These are phyloP conservation scores for Sebastes minor DNA, from an alignment of 2,797 vertebrate species.

Conservation along the genomic window DNA sequence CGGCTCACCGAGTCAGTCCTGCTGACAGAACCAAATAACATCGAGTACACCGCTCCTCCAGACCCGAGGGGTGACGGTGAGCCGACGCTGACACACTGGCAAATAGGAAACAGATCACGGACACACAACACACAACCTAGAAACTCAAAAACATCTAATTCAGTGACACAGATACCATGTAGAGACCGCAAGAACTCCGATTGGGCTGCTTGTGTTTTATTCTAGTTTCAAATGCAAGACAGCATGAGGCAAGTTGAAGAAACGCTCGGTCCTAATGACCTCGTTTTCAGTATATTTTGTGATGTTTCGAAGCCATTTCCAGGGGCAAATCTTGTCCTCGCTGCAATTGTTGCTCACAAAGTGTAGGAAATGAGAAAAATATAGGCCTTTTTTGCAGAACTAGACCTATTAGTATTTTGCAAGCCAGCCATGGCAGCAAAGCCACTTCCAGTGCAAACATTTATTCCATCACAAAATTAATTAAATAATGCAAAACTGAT, in stretches of 20 bases:
- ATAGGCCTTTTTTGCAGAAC: neutral
- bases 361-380: neutral
- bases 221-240: slow-evolving; percentile 2
- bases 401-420: neutral
- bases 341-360: neutral
- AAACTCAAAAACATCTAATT: slow-evolving; percentile 1
- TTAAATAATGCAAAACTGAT: too few relatives aligned
- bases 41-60: slow-evolving; percentile 12
- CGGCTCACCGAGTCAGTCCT: slow-evolving; percentile 2
- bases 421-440: neutral
- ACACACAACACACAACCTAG: neutral
- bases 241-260: neutral
- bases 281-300: neutral
- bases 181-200: slow-evolving; percentile 9
- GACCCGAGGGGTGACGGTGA: slow-evolving; percentile 23
- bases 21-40: slow-evolving; percentile 52
- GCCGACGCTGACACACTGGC: slow-evolving; percentile 24
- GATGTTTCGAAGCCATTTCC: neutral
- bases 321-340: neutral
- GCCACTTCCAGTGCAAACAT: neutral
- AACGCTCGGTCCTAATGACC: neutral
- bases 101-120: slow-evolving; percentile 39
- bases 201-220: neutral
- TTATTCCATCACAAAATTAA: neutral
- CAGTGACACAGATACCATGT: neutral